Evolutionary conservation across 1,140 invertebrate genomes (phyloP), one percentile per base, ranked within the genome.

Genomic region (Drosophila fuyamai): DNA sequence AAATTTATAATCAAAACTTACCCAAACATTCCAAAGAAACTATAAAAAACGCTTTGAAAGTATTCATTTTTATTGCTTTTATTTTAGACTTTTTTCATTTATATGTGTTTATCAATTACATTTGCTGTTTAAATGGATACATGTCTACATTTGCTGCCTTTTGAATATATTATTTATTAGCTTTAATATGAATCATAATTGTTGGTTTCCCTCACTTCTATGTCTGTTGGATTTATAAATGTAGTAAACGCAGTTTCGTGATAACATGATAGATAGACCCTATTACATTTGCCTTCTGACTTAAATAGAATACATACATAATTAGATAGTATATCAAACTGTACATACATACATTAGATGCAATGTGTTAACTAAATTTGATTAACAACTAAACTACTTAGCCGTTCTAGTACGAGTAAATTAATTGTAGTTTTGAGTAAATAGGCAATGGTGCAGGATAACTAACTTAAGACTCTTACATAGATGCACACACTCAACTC

Each of bases 191-290:
- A 75, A 61, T 63, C 58, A 60, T 76, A 75, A 68, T 40, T 56
- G 27, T 62, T 75, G 47, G 57, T 74, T 56, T 58, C 59, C 36
- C 40, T 54, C 53, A 56, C 55, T 82, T 43, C 73, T 58, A 38
- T 56, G 73, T 68, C 76, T 58, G 48, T 67, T 88, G 40, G 38
- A 41, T 86, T 78, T 89, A 89, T 89, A 84, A 89, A 89, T 89
- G 84, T 89, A 90, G 85, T 89, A 89, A 89, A 90, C 85, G 80
- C 84, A 79, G 67, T 90, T 84, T 84, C 43, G 61, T 77, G 72
- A 90, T 84, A 85, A 88, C 85, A 89, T 75, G 62, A 71, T 79
- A 85, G 78, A 85, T 81, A 79, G 76, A 66, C 48, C 71, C 60
- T 62, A 78, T 66, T 63, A 79, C 53, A 63, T 76, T 70, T 76